phyloP scores from a whole-genome alignment of 2,113 vertebrate species.

The Colius striatus region DNA sequence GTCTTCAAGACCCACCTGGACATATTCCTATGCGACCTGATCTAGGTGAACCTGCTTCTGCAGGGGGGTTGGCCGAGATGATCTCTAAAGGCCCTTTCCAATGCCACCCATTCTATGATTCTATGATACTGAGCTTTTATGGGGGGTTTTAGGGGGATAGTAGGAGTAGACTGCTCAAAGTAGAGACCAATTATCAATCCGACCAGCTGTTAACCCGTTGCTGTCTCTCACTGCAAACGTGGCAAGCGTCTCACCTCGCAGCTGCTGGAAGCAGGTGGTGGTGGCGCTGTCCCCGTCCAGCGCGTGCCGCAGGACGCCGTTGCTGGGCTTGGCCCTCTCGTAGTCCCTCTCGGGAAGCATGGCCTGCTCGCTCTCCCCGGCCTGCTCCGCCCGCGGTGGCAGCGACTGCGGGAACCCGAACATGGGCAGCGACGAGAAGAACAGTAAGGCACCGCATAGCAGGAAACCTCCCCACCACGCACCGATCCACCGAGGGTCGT shows the following conservation, averaged over 20 bases:
- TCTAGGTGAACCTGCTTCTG: too few relatives aligned
- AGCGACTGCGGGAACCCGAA: constrained; percentile 97
- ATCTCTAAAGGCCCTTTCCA: too few relatives aligned
- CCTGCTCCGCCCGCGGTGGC: constrained; percentile 75
- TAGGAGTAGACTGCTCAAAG: not conserved
- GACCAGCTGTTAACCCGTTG: not conserved
- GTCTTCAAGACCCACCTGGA: too few relatives aligned
- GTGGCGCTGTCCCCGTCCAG: constrained; percentile 79
- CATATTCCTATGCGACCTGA: too few relatives aligned
- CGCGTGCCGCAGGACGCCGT: constrained; percentile 79
- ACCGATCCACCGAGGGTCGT: constrained; percentile 97
- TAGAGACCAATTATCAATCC: not conserved
- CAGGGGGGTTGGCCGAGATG: too few relatives aligned
- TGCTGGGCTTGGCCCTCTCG: constrained; percentile 89
- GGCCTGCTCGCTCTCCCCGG: constrained; percentile 88
- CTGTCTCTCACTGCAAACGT: fast-evolving
- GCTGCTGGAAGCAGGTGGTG: constrained; percentile 92
- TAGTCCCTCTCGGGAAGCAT: constrained; percentile 89
- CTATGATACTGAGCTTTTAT: not conserved
- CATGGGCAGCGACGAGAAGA: constrained; percentile 95
- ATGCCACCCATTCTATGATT: too few relatives aligned
- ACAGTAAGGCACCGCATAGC: constrained; percentile 97
- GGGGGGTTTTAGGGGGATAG: fast-evolving
- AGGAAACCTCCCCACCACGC: constrained; percentile 99
- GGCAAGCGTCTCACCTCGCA: constrained; percentile 82